These are phyloP conservation scores for Nibea coibor DNA, from an alignment of 2,113 vertebrate genomes.

Conservation along the genomic window DNA sequence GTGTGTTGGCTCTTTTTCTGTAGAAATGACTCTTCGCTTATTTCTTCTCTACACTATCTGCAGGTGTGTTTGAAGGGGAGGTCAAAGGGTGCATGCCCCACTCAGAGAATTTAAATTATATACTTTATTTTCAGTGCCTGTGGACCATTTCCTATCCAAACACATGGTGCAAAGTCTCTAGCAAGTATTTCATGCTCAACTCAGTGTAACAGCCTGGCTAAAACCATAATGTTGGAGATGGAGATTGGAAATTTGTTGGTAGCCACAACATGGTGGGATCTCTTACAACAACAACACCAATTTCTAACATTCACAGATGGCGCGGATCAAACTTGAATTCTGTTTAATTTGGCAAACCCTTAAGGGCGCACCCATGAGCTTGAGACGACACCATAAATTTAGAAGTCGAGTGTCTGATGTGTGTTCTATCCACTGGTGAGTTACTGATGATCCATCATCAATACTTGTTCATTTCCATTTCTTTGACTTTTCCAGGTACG, in stretches of 20 bases:
- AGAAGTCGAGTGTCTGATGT: background rate
- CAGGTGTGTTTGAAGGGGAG: background rate
- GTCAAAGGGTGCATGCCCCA: background rate
- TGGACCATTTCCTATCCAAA: too few species aligned
- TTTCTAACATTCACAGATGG: background rate
- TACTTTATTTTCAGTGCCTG: constrained; percentile 1
- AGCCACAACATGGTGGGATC: background rate
- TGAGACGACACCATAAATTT: background rate
- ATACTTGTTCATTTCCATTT: constrained; percentile 1
- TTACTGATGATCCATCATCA: constrained; percentile 12
- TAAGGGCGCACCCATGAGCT: background rate
- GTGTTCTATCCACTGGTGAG: background rate
- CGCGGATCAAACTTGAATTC: background rate
- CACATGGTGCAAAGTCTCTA: background rate
- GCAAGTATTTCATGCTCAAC: too few species aligned
- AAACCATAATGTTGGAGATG: background rate
- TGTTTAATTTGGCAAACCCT: background rate
- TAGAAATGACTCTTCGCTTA: too few species aligned
- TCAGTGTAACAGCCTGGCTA: background rate
- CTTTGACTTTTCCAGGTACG: background rate
- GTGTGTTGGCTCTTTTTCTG: background rate
- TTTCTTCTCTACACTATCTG: background rate
- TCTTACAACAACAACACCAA: background rate
- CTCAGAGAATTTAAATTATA: background rate
- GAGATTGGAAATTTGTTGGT: background rate